Percentiles rank a stretch among this genome's conserved stretches.
These are phyloP conservation scores for Menidia beryllina DNA, from an alignment of 2,113 vertebrate genomes.

Conservation along the genomic window DNA sequence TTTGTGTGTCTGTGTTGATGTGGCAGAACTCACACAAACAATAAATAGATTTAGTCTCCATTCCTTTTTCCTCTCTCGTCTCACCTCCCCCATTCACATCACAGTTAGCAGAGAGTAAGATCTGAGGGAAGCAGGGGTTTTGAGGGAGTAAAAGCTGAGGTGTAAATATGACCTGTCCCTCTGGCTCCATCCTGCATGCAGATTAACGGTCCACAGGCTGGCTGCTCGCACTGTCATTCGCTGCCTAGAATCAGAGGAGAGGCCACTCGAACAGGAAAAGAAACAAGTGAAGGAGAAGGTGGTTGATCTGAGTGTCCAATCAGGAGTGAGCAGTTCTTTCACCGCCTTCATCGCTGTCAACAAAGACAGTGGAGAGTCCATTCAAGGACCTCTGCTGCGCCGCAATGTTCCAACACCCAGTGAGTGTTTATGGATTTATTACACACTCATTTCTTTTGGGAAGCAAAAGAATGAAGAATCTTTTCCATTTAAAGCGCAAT, in stretches of 20 bases:
- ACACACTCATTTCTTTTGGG: too few species aligned
- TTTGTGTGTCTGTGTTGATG: too few species aligned
- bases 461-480: too few species aligned
- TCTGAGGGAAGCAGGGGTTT: too few species aligned
- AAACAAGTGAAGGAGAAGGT: constrained; percentile 65
- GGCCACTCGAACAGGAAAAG: neutral
- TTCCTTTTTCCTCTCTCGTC: too few species aligned
- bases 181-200: constrained; percentile 39
- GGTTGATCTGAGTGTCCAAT: constrained; percentile 80
- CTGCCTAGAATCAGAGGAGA: constrained; percentile 70
- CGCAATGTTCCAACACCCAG: constrained; percentile 8
- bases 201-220: constrained; percentile 83
- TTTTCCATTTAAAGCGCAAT: neutral
- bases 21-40: too few species aligned
- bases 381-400: constrained; percentile 74
- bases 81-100: too few species aligned
- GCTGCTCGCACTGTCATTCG: constrained; percentile 82
- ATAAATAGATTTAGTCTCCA: too few species aligned
- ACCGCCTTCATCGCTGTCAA: constrained; percentile 85
- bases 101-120: too few species aligned
- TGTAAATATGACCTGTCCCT: accelerated
- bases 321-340: constrained; percentile 83
- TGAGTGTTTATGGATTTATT: neutral
- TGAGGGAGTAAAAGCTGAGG: neutral
- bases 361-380: constrained; percentile 55